Conservation (phyloP, 2,888 invertebrate genomes). For the Eustalomyia histrio region DNA sequence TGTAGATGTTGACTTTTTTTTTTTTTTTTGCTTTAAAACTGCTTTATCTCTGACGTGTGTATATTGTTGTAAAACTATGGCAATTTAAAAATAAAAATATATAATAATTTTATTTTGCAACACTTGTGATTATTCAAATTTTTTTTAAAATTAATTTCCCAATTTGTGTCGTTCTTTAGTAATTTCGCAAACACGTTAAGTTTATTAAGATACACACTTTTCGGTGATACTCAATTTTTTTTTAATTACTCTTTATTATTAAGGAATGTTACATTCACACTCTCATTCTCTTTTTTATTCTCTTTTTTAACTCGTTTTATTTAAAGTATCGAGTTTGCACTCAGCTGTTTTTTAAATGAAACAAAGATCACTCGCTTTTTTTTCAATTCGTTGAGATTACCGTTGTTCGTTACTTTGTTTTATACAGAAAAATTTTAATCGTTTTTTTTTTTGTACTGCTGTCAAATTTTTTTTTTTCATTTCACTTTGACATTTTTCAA, state of each 20-base stretch:
- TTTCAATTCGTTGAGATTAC: constrained; percentile 38
- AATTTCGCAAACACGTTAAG: neutral
- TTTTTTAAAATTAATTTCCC: constrained; percentile 45
- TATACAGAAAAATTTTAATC: constrained; percentile 27
- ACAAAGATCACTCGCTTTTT: constrained; percentile 40
- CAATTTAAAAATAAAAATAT: constrained; percentile 13
- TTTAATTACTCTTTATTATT: constrained; percentile 14
- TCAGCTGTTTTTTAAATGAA: constrained; percentile 59
- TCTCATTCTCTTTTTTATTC: neutral
- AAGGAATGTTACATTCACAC: constrained; percentile 18
- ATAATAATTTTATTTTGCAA: constrained; percentile 19
- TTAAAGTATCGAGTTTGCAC: constrained; percentile 35
- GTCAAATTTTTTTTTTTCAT: constrained; percentile 45
- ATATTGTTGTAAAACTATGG: constrained; percentile 47
- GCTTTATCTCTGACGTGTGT: constrained; percentile 60
- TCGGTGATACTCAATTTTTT: constrained; percentile 12
- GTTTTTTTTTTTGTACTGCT: constrained; percentile 33
- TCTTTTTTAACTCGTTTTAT: constrained; percentile 10
- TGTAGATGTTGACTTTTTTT: constrained; percentile 27
- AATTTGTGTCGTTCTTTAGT: constrained; percentile 36
- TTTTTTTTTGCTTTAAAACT: constrained; percentile 33
- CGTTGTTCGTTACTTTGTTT: constrained; percentile 35
- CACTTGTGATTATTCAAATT: constrained; percentile 15
- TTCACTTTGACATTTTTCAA: constrained; percentile 61
- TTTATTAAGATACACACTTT: neutral